These are phyloP conservation scores for Cossypha heuglini DNA, from an alignment of 2,797 vertebrate genomes.

Conservation along the genomic window DNA sequence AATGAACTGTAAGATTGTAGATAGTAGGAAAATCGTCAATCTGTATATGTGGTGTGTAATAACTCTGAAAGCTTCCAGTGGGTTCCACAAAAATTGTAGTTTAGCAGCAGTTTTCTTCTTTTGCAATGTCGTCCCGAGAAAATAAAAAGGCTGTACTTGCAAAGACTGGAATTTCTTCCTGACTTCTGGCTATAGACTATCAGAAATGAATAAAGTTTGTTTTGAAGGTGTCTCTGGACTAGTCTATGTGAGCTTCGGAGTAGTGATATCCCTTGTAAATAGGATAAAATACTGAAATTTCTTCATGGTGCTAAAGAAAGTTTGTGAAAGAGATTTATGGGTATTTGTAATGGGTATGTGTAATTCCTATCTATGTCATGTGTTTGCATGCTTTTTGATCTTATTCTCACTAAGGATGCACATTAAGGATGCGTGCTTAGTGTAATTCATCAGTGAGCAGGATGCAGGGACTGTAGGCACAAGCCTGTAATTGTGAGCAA, in stretches of 20 bases:
- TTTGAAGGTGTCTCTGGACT: not conserved
- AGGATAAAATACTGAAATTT: not conserved
- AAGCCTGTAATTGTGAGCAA: not conserved
- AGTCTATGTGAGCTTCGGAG: not conserved
- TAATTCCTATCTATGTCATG: not conserved
- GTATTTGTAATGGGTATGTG: not conserved
- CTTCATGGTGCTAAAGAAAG: not conserved
- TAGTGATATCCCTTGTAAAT: not conserved
- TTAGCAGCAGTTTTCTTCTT: not conserved
- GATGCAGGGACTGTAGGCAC: not conserved
- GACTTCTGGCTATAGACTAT: not conserved
- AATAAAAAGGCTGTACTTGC: not conserved
- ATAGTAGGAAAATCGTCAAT: not conserved
- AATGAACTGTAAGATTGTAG: not conserved
- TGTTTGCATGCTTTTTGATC: not conserved
- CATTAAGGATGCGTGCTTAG: accelerated
- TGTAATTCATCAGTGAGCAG: not conserved
- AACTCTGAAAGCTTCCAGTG: not conserved
- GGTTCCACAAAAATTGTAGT: not conserved
- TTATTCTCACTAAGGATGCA: not conserved
- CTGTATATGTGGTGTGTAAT: not conserved
- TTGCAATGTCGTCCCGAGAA: accelerated
- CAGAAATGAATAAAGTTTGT: not conserved
- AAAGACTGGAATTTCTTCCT: not conserved
- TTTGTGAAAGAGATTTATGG: not conserved